Evolutionary conservation across 2,113 vertebrate species (phyloP).

Genomic region (Ctenodactylus gundi): DNA sequence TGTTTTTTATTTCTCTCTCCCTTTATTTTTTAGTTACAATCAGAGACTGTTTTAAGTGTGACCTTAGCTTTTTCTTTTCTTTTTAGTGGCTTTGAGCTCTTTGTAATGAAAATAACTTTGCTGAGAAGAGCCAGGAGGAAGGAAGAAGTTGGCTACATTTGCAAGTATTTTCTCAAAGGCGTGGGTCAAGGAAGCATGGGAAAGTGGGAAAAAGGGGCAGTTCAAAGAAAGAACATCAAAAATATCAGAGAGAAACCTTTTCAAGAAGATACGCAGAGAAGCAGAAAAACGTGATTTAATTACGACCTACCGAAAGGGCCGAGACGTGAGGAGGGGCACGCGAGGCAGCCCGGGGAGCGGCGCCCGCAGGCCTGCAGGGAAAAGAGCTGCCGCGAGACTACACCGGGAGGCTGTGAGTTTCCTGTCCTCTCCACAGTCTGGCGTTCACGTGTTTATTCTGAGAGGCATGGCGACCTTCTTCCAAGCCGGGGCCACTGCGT

Average conservation of each 20-base stretch:
- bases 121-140: constrained; percentile 19
- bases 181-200: constrained; percentile 38
- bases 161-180: constrained; percentile 55
- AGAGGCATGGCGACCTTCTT: constrained; percentile 43
- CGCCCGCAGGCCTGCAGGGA: too few species aligned
- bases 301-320: not conserved
- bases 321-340: not conserved
- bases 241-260: constrained; percentile 23
- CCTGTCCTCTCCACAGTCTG: constrained; percentile 44
- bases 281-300: constrained; percentile 33
- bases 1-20: not conserved
- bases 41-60: constrained; percentile 2
- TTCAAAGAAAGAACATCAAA: not conserved
- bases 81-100: constrained; percentile 33
- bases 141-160: constrained; percentile 39
- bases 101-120: constrained; percentile 26
- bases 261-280: constrained; percentile 15
- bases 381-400: not conserved
- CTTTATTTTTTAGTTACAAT: not conserved
- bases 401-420: not conserved
- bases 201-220: not conserved
- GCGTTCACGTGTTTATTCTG: constrained; percentile 47
- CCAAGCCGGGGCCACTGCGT: constrained; percentile 34
- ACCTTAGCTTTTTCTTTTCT: constrained; percentile 25
- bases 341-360: too few species aligned